phyloP scores from a whole-genome alignment of 2,888 invertebrate species.

The Rhamnusium bicolor region DNA sequence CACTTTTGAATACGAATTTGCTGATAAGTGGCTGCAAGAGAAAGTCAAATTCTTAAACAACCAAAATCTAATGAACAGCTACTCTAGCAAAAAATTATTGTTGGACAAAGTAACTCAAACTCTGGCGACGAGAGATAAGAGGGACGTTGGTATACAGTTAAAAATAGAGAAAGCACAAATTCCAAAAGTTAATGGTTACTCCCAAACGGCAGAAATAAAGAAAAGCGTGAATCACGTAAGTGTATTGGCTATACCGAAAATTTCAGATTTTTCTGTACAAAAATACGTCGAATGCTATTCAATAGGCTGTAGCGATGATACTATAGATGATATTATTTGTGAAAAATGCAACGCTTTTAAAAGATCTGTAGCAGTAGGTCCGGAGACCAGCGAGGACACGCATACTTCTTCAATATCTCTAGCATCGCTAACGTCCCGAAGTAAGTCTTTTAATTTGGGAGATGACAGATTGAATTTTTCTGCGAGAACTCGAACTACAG shows the following conservation, averaged over 20 bases:
- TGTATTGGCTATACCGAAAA: slow-evolving; percentile 57
- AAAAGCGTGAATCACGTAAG: slow-evolving; percentile 43
- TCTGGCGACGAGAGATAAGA: slow-evolving; percentile 50
- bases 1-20: slow-evolving; percentile 56
- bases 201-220: slow-evolving; percentile 57
- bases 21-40: slow-evolving; percentile 67
- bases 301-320: slow-evolving; percentile 73
- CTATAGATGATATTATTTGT: slow-evolving; percentile 71
- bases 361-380: slow-evolving; percentile 76
- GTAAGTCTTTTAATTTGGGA: slow-evolving; percentile 77
- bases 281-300: slow-evolving; percentile 70
- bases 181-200: slow-evolving; percentile 49
- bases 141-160: slow-evolving; percentile 59
- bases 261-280: slow-evolving; percentile 68
- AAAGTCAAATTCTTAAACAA: slow-evolving; percentile 64
- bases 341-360: slow-evolving; percentile 72
- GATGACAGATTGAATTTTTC: slow-evolving; percentile 72
- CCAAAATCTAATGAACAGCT: slow-evolving; percentile 46
- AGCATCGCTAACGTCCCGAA: slow-evolving; percentile 72
- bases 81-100: slow-evolving; percentile 43
- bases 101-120: slow-evolving; percentile 63
- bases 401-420: slow-evolving; percentile 70
- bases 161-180: slow-evolving; percentile 43
- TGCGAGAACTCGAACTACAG: slow-evolving; percentile 72
- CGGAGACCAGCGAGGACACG: slow-evolving; percentile 65